Percentiles rank a stretch among this genome's conserved stretches.
Evolutionary conservation across 2,888 invertebrate genomes (phyloP).

Genomic region (Athalia rosae): DNA sequence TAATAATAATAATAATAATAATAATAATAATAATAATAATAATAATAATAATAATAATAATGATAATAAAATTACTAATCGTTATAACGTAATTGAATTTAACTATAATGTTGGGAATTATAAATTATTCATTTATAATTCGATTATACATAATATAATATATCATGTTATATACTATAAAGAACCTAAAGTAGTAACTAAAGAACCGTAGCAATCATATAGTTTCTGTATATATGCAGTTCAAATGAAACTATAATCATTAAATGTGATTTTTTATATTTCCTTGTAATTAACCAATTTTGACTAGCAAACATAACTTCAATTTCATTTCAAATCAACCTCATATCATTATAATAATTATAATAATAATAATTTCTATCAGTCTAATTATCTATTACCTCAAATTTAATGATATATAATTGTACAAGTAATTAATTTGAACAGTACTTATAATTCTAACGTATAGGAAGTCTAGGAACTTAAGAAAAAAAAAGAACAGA

Average conservation of each 20-base stretch:
- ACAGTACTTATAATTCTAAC: slow-evolving; percentile 20
- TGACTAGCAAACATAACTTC: slow-evolving; percentile 72
- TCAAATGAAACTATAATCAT: slow-evolving; percentile 50
- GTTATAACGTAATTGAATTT: background rate
- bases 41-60: slow-evolving; percentile 54
- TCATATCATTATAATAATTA: background rate
- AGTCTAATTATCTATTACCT: slow-evolving; percentile 36
- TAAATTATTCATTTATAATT: slow-evolving; percentile 41
- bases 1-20: slow-evolving; percentile 51
- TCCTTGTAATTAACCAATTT: slow-evolving; percentile 65
- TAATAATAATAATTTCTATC: slow-evolving; percentile 36
- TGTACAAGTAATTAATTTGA: slow-evolving; percentile 39
- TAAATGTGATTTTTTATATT: slow-evolving; percentile 9
- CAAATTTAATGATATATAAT: slow-evolving; percentile 41
- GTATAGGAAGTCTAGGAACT: slow-evolving; percentile 48
- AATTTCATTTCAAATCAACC: slow-evolving; percentile 54
- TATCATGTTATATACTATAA: slow-evolving; percentile 35
- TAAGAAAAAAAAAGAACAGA: slow-evolving; percentile 50
- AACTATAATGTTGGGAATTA: slow-evolving; percentile 3
- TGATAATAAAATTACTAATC: background rate
- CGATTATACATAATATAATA: slow-evolving; percentile 45
- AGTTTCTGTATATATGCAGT: slow-evolving; percentile 50
- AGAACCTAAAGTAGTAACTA: slow-evolving; percentile 66
- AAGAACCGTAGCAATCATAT: slow-evolving; percentile 66
- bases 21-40: slow-evolving; percentile 1